Base-by-base conservation (phyloP, 1,140 invertebrate genomes). In the Drosophila sulfurigaster region DNA sequence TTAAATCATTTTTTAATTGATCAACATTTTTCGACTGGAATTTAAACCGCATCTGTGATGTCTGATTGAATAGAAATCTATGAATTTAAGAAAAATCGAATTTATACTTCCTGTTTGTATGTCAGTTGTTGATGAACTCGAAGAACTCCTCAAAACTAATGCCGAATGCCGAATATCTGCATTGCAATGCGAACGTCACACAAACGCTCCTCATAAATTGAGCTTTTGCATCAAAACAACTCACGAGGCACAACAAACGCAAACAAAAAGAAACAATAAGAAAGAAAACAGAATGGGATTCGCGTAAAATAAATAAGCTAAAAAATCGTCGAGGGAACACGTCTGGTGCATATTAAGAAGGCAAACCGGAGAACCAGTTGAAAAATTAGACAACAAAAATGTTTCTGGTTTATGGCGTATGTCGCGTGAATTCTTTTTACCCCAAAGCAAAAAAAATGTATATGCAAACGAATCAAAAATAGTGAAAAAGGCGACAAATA, bases 371-470 rank as follows among this genome's bases (percentile, higher is more conserved):
- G 72, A 87, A 88, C 79, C 76, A 82, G 83, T 82, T 88, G 69
- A 75, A 80, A 82, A 78, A 83, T 87, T 88, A 78, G 80, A 82
- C 80, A 78, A 62, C 48, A 78, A 57, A 62, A 63, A 46, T 63
- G 72, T 80, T 69, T 70, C 58, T 70, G 79, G 64, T 79, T 82
- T 87, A 82, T 88, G 79, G 79, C 72, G 54, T 66, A 75, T 87
- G 83, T 87, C 80, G 83, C 77, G 80, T 80, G 80, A 74, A 79
- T 82, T 79, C 73, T 51, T 62, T 54, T 15, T 54, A n/a, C 41
- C 35, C 35, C 30, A 54, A 67, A 54, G 3, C 20, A 25, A 25
- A 25, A 25, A 11, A 59, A 52, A 52, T 15, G 13, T 38, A 13
- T 51, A 8, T 25, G 51, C 41, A 70, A 54, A 46, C 38, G n/a